Percentiles rank a stretch among this genome's conserved stretches.
Conservation (phyloP, 2,888 invertebrate species). For the Ametastegia equiseti region DNA sequence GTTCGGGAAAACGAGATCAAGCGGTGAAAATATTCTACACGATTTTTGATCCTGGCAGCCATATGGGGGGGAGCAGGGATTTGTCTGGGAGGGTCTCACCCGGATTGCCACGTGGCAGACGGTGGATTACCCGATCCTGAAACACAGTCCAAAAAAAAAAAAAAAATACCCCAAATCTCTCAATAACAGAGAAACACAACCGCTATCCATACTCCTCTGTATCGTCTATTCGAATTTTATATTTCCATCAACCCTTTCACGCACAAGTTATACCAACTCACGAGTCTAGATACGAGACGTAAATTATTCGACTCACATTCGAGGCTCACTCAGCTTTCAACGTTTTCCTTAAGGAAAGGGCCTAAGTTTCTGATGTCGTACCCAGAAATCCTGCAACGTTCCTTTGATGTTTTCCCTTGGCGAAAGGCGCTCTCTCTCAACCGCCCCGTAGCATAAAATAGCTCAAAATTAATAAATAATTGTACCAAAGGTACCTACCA, state of each 20-base stretch:
- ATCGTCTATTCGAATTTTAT: not conserved
- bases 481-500: not conserved
- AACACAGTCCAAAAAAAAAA: not conserved
- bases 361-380: constrained; percentile 3
- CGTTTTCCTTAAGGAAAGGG: constrained; percentile 39
- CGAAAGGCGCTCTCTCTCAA: not conserved
- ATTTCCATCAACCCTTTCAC: constrained; percentile 11
- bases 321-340: constrained; percentile 35
- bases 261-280: not conserved
- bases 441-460: constrained; percentile 16
- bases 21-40: not conserved
- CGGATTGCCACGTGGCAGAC: not conserved
- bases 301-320: constrained; percentile 27
- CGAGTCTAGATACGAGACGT: not conserved
- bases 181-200: not conserved
- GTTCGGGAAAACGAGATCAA: not conserved
- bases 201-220: constrained; percentile 2
- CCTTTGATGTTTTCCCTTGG: constrained; percentile 25
- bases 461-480: constrained; percentile 25
- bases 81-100: not conserved
- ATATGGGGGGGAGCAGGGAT: too few relatives aligned
- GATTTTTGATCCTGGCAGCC: constrained; percentile 1
- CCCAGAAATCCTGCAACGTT: not conserved
- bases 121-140: too few relatives aligned
- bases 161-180: not conserved